phyloP scores from a whole-genome alignment of 2,888 invertebrate species.

The Lasioglossum figueresi region DNA sequence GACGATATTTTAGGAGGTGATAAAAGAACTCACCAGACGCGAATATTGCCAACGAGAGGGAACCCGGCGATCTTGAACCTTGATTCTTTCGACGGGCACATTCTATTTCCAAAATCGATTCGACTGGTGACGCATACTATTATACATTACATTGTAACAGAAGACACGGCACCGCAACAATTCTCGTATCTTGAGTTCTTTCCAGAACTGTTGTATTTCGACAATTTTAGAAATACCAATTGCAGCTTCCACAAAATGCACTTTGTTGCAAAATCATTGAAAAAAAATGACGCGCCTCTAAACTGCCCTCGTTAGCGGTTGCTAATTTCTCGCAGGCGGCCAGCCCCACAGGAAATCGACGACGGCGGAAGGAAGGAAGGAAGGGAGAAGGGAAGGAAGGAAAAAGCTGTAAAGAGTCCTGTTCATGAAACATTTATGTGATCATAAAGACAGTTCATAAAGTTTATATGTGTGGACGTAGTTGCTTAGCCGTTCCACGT shows the following conservation, averaged over 20 bases:
- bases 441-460: constrained; percentile 74
- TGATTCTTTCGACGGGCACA: neutral
- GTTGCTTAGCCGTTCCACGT: constrained; percentile 67
- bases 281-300: neutral
- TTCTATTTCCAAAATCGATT: neutral
- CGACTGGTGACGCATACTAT: no score
- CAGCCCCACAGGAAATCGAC: constrained; percentile 48
- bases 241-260: neutral
- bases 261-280: neutral
- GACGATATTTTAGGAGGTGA: constrained; percentile 77
- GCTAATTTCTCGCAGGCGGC: constrained; percentile 49
- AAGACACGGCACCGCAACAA: no score
- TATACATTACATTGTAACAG: no score
- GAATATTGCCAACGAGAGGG: constrained; percentile 6
- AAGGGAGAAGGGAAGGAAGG: constrained; percentile 31
- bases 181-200: no score
- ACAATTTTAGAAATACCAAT: no score
- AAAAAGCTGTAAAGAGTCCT: constrained; percentile 62
- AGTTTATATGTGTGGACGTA: constrained; percentile 66
- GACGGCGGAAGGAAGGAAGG: constrained; percentile 48
- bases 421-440: constrained; percentile 75
- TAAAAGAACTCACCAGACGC: constrained; percentile 72
- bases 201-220: no score
- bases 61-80: neutral
- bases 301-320: neutral